Evolutionary conservation across 2,888 invertebrate species (phyloP).

Genomic region (Coecobrya sp.): DNA sequence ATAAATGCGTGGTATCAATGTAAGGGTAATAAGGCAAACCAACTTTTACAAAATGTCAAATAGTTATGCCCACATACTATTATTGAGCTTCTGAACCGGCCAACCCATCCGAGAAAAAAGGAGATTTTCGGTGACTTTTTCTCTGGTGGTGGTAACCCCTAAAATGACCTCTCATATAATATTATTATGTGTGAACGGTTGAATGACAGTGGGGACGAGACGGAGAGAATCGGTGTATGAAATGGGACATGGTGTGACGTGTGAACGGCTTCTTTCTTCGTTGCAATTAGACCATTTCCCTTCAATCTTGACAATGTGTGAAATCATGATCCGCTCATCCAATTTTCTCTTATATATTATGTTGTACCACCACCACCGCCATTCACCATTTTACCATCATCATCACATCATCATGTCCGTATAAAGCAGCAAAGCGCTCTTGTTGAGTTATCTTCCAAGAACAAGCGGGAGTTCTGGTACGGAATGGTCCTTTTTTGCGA

Average conservation of each 20-base stretch:
- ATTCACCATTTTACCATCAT: constrained; percentile 33
- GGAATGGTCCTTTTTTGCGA: constrained; percentile 19
- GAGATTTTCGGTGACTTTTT: constrained; percentile 62
- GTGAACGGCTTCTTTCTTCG: constrained; percentile 72
- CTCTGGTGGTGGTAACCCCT: constrained; percentile 65
- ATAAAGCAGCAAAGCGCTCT: not conserved
- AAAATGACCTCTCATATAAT: constrained; percentile 75
- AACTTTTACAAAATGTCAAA: constrained; percentile 54
- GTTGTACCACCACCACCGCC: not conserved
- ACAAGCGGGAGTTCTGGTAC: constrained; percentile 6
- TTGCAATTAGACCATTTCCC: constrained; percentile 71
- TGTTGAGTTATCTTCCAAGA: constrained; percentile 63
- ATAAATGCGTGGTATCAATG: not conserved
- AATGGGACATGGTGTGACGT: constrained; percentile 71
- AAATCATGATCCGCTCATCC: constrained; percentile 81
- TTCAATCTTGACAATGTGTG: constrained; percentile 79
- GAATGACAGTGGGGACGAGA: constrained; percentile 61
- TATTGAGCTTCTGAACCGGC: constrained; percentile 18
- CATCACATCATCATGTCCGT: constrained; percentile 29
- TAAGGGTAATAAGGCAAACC: constrained; percentile 42
- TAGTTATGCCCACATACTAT: constrained; percentile 20
- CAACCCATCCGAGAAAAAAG: constrained; percentile 39
- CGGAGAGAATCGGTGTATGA: constrained; percentile 59
- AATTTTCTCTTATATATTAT: constrained; percentile 70
- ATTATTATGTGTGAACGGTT: constrained; percentile 78